phyloP scores from a whole-genome alignment of 2,888 invertebrate genomes.

The Lasioglossum marginatum region DNA sequence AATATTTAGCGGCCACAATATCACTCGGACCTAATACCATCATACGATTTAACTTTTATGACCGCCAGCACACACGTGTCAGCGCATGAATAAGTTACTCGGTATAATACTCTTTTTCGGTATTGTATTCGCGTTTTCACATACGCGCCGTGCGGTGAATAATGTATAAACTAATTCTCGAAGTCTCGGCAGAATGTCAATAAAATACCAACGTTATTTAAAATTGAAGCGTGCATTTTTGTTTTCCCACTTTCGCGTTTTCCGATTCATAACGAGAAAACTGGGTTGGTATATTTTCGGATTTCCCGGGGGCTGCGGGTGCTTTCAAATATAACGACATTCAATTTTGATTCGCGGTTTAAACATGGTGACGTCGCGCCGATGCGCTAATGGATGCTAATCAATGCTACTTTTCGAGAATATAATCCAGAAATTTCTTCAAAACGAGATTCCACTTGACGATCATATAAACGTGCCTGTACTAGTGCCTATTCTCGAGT shows the following conservation, averaged over 20 bases:
- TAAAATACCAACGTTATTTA: neutral
- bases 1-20: neutral
- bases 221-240: neutral
- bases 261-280: neutral
- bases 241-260: neutral
- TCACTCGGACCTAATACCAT: neutral
- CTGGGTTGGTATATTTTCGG: neutral
- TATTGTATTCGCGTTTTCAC: conserved; percentile 1
- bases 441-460: too few species aligned
- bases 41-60: neutral
- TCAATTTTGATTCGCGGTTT: neutral
- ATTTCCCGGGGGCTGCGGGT: neutral
- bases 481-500: neutral
- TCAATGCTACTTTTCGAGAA: too few species aligned
- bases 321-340: neutral
- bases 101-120: neutral
- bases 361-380: neutral
- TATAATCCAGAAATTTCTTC: too few species aligned
- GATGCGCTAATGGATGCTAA: too few species aligned
- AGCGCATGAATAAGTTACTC: conserved; percentile 1
- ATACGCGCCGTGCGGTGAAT: neutral
- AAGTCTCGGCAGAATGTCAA: neutral
- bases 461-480: too few species aligned
- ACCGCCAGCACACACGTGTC: neutral
- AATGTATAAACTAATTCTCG: conserved; percentile 3